Evolutionary conservation across 2,888 invertebrate genomes (phyloP).

Genomic region (Deroplatys truncata): DNA sequence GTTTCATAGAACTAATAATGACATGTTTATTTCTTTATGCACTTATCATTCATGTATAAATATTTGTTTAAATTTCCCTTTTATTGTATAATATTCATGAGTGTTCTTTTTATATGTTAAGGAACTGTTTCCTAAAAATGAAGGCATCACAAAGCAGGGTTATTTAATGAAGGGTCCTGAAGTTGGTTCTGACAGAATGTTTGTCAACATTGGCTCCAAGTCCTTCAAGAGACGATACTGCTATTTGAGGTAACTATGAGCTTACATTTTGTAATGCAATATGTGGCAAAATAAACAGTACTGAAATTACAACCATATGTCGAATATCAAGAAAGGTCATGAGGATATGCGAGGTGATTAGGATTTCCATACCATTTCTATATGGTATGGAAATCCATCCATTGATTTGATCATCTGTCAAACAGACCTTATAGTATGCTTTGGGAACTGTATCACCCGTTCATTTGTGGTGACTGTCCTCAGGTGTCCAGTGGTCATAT

Average conservation of each 20-base stretch:
- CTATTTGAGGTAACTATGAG: conserved; percentile 55
- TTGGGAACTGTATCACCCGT: too few relatives aligned
- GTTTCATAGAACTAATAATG: too few relatives aligned
- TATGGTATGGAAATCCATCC: too few relatives aligned
- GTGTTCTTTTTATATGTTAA: background rate
- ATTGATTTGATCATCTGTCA: background rate
- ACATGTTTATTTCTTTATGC: too few relatives aligned
- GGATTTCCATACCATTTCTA: too few relatives aligned
- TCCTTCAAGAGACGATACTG: conserved; percentile 89
- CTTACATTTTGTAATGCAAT: background rate
- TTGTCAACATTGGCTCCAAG: conserved; percentile 86
- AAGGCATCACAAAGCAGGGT: conserved; percentile 84
- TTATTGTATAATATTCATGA: background rate
- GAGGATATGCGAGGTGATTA: too few relatives aligned
- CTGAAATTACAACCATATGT: background rate
- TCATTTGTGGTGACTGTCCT: too few relatives aligned
- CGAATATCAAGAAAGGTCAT: too few relatives aligned
- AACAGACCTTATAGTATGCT: too few relatives aligned
- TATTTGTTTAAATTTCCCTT: background rate
- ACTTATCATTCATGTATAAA: too few relatives aligned
- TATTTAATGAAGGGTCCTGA: conserved; percentile 90
- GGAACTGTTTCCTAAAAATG: conserved; percentile 51
- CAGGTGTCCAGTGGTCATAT: too few relatives aligned
- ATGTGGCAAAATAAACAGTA: background rate
- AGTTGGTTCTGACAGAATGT: conserved; percentile 83